Conservation (phyloP, 2,113 vertebrate genomes). For the Progne subis region DNA sequence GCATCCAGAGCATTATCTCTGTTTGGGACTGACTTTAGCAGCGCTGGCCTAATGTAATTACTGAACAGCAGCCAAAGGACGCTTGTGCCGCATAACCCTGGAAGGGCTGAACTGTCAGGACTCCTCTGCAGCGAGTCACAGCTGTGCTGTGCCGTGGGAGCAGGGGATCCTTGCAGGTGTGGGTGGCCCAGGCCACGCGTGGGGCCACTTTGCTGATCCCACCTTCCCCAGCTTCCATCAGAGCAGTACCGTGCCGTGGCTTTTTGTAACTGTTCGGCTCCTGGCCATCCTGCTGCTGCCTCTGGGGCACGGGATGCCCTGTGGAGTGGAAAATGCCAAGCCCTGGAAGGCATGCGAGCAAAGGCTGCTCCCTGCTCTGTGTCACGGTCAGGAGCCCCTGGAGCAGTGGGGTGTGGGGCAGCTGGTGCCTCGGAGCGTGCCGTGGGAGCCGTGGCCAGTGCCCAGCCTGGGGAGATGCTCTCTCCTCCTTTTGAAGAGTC, state of each 20-base stretch:
- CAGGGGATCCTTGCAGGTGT: not conserved
- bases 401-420: not conserved
- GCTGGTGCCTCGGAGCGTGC: rapidly evolving
- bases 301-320: rapidly evolving
- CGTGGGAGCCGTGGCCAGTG: rapidly evolving
- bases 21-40: conserved; percentile 48
- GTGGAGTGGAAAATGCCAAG: not conserved
- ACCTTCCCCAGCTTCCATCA: not conserved
- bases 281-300: not conserved
- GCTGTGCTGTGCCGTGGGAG: rapidly evolving
- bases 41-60: conserved; percentile 60
- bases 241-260: rapidly evolving
- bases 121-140: not conserved
- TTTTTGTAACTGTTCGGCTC: rapidly evolving
- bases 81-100: not conserved
- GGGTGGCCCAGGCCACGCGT: not conserved
- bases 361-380: not conserved
- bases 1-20: conserved; percentile 54
- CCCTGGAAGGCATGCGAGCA: not conserved
- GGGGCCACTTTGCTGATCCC: not conserved
- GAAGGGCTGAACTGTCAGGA: not conserved
- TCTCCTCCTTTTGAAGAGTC: not conserved
- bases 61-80: conserved; percentile 41
- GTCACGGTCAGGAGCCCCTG: rapidly evolving
- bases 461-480: not conserved